These are phyloP conservation scores for Ariopsis seemanni DNA, from an alignment of 2,113 vertebrate genomes.

Conservation along the genomic window DNA sequence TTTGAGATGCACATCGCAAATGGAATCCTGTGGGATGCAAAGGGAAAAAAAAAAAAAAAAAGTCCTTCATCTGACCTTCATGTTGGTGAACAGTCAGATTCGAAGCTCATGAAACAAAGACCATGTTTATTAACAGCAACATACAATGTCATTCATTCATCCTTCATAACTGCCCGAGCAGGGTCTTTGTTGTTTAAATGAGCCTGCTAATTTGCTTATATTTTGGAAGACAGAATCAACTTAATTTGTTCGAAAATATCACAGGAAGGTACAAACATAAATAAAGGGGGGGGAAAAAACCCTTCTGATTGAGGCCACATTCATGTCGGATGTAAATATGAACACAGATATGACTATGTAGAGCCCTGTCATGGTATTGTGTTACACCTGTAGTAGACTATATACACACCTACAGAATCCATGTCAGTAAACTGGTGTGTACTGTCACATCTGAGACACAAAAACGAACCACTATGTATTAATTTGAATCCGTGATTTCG, in stretches of 20 bases:
- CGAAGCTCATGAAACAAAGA: background rate
- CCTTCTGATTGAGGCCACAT: background rate
- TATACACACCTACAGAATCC: background rate
- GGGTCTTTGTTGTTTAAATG: background rate
- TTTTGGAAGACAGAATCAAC: background rate
- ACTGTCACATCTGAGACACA: background rate
- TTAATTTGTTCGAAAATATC: background rate
- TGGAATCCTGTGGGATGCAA: background rate
- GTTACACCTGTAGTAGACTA: background rate
- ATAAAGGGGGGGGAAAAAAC: no score
- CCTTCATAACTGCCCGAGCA: background rate
- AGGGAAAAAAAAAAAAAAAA: background rate
- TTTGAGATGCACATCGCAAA: background rate
- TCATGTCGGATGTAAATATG: background rate
- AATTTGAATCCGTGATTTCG: constrained; percentile 24
- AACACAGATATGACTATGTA: background rate
- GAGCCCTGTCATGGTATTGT: background rate
- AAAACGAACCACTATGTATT: background rate
- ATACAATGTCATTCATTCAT: background rate
- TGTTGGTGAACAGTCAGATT: background rate
- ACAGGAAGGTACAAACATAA: background rate
- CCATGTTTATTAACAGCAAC: no score
- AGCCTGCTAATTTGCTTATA: background rate
- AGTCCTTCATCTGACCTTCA: background rate
- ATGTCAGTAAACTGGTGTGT: background rate